Evolutionary conservation across 2,797 vertebrate genomes (phyloP), one percentile per base, ranked within the genome.

Genomic region (Spinus olivaceus): DNA sequence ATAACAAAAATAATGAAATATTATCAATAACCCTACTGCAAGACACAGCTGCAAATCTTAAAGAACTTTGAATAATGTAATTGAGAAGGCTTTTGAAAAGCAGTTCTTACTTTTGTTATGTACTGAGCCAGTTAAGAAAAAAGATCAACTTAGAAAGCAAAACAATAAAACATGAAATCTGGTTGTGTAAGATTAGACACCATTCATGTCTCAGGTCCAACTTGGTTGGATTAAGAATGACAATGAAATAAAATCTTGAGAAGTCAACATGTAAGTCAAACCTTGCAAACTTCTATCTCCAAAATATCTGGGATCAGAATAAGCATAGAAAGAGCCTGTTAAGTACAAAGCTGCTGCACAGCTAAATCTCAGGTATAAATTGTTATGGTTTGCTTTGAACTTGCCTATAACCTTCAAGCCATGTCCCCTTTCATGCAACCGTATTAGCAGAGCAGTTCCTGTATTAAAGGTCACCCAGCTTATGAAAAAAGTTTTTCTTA

Each of bases 91-190:
- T 92, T 82, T 87, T 3, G 8, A 49, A 37, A 28, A 81, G 4
- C 17, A 27, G 11, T 18, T 66, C 9, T 44, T 71, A 56, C 32
- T n/a, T 54, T 22, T n/a, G 19, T n/a, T n/a, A n/a, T 0, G 1
- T 46, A 65, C 20, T 41, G 35, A 83, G 59, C 10, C 51, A 44
- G 11, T 42, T 56, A 87, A 74, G 18, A 23, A 61, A 44, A 50
- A 65, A 64, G 5, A 9, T 20, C 28, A 70, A 8, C 21, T 61
- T 79, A 81, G 65, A 78, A 85, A 84, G 30, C 10, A 95, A 90
- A 87, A 54, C 47, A 80, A 46, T 49, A 94, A 95, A 81, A 94
- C 3, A 8, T 56, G 81, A 77, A 96, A 88, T 84, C 74, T 57
- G 27, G 28, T 88, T 95, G 22, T 81, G 33, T 67, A 80, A 74